These are phyloP conservation scores for Caenorhabditis tropicalis DNA, from an alignment of 1,140 invertebrate genomes.

Conservation along the genomic window DNA sequence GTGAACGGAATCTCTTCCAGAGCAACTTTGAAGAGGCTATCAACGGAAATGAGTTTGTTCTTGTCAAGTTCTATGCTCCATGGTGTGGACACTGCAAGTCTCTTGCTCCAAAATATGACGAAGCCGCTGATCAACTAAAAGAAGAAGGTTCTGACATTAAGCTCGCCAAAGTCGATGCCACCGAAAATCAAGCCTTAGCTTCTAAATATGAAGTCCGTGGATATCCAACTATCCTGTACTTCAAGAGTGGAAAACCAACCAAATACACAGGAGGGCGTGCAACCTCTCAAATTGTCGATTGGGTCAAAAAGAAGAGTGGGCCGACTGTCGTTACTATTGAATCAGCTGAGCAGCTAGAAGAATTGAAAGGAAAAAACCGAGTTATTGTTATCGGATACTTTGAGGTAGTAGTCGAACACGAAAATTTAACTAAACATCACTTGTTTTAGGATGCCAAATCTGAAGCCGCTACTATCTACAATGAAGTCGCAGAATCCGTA, in stretches of 20 bases:
- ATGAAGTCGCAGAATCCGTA: constrained; percentile 1
- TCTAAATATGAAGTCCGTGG: constrained; percentile 83
- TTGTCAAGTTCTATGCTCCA: constrained; percentile 81
- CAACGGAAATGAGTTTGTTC: constrained; percentile 68
- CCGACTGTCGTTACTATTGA: constrained; percentile 83
- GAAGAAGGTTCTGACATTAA: constrained; percentile 84
- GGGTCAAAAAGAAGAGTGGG: constrained; percentile 95
- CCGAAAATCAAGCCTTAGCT: constrained; percentile 86
- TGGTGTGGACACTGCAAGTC: constrained; percentile 99
- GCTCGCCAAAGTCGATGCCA: constrained; percentile 95
- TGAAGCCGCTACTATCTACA: constrained; percentile 77
- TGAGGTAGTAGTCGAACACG: constrained; percentile 75
- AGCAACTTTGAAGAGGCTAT: constrained; percentile 70
- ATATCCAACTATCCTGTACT: constrained; percentile 98
- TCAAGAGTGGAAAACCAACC: constrained; percentile 82
- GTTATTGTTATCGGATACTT: constrained; percentile 92
- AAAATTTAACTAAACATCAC: background rate
- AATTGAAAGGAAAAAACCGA: constrained; percentile 76
- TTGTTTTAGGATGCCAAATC: constrained; percentile 78
- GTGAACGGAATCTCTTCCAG: constrained; percentile 54
- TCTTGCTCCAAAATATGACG: constrained; percentile 93
- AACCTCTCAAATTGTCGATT: constrained; percentile 88
- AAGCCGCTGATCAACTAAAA: constrained; percentile 85
- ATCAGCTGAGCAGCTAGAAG: constrained; percentile 84
- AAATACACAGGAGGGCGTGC: constrained; percentile 90